A percentile compares a stretch with the other conserved stretches of the same genome.
Evolutionary conservation across 2,888 invertebrate genomes (phyloP).

Genomic region (Empis stercorea): DNA sequence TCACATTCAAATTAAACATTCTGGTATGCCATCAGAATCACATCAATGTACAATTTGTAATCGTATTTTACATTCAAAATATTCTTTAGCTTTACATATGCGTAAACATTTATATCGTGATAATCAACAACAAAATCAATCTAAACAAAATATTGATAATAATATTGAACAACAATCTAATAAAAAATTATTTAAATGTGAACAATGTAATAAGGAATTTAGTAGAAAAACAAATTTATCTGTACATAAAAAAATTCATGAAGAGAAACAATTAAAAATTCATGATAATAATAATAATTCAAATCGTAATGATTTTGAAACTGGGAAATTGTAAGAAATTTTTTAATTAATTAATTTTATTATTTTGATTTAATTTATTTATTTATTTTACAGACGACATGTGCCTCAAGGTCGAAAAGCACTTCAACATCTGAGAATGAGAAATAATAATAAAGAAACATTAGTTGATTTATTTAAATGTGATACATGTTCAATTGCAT

Average conservation of each 20-base stretch:
- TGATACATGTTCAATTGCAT: conserved; percentile 17
- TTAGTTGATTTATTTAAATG: conserved; percentile 16
- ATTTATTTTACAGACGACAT: conserved; percentile 15
- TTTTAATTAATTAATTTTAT: conserved; percentile 22
- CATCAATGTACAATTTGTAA: conserved; percentile 22
- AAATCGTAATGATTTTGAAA: conserved; percentile 18
- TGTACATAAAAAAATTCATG: conserved; percentile 13
- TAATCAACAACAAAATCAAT: conserved; percentile 32
- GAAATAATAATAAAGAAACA: conserved; percentile 15
- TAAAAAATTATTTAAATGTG: conserved; percentile 11
- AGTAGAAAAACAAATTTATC: conserved; percentile 10
- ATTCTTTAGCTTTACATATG: conserved; percentile 21
- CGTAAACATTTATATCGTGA: conserved; percentile 18
- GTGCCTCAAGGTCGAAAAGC: too few relatives aligned
- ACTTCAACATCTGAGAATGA: conserved; percentile 17
- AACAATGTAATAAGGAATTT: conserved; percentile 11
- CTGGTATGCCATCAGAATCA: conserved; percentile 10
- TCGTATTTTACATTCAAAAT: conserved; percentile 19
- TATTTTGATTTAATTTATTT: neutral
- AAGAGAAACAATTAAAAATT: conserved; percentile 18
- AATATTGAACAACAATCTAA: too few relatives aligned
- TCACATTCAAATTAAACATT: conserved; percentile 22
- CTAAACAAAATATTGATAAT: conserved; percentile 11
- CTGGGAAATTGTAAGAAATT: conserved; percentile 25
- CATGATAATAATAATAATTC: conserved; percentile 3